Evolutionary conservation across 2,797 vertebrate species (phyloP).

Genomic region (Melanotaenia maccullochi): DNA sequence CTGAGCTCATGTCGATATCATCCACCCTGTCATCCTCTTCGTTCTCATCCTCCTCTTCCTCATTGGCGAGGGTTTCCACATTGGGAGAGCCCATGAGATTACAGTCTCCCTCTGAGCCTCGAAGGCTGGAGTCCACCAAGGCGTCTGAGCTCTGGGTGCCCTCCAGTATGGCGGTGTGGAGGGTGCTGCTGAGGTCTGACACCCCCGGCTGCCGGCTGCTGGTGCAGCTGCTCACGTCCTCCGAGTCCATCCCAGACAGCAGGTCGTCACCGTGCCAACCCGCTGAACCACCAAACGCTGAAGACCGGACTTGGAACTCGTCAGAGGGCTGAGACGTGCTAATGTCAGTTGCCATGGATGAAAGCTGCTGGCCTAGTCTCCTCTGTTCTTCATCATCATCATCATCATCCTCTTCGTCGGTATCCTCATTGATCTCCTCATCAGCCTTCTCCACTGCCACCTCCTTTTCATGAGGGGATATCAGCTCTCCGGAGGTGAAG

Average conservation of each 20-base stretch:
- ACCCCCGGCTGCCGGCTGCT: conserved; percentile 76
- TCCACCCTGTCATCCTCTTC: conserved; percentile 72
- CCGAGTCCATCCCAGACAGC: conserved; percentile 78
- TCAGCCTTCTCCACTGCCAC: conserved; percentile 85
- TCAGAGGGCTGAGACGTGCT: conserved; percentile 74
- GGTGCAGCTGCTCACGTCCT: conserved; percentile 79
- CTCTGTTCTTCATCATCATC: conserved; percentile 80
- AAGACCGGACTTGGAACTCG: conserved; percentile 63
- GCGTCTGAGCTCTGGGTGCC: conserved; percentile 81
- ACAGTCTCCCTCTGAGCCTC: conserved; percentile 75
- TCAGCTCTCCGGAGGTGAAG: conserved; percentile 47
- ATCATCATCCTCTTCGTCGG: conserved; percentile 77
- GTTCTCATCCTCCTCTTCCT: conserved; percentile 81
- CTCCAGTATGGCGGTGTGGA: conserved; percentile 74
- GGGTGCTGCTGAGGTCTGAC: conserved; percentile 79
- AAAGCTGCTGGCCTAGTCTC: conserved; percentile 66
- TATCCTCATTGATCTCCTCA: conserved; percentile 85
- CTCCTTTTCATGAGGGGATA: conserved; percentile 76
- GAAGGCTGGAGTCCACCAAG: conserved; percentile 74
- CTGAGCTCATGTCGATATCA: conserved; percentile 79
- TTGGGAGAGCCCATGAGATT: conserved; percentile 81
- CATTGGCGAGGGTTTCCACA: conserved; percentile 80
- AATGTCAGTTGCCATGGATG: conserved; percentile 69
- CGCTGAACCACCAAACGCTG: conserved; percentile 46
- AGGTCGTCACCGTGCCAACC: conserved; percentile 73